A percentile compares a stretch with the other conserved stretches of the same genome.
Conservation (phyloP, 2,113 vertebrate species). For the Isichthys henryi region DNA sequence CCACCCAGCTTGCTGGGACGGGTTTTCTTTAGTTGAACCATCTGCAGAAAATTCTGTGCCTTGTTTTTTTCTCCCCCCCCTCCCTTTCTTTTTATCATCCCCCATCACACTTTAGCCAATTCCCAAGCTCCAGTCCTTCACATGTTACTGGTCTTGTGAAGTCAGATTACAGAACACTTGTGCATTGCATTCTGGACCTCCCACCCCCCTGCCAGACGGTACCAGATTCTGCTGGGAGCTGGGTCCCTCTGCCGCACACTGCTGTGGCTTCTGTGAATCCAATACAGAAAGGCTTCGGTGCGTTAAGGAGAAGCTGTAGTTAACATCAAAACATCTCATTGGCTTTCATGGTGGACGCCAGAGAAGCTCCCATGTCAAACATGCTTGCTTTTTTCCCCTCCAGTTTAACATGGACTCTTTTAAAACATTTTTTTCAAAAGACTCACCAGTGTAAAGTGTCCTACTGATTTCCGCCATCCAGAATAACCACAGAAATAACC, state of each 20-base stretch:
- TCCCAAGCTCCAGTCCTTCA: conserved; percentile 9
- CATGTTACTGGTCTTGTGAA: conserved; percentile 45
- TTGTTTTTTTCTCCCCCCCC: conserved; percentile 81
- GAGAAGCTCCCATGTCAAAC: background rate
- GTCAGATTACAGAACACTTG: conserved; percentile 42
- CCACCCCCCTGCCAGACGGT: background rate
- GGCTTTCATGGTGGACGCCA: background rate
- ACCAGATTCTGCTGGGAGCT: conserved; percentile 30
- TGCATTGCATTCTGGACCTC: conserved; percentile 38
- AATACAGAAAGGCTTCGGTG: background rate
- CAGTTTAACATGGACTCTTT: conserved; percentile 14
- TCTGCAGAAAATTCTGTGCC: conserved; percentile 97
- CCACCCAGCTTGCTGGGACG: conserved; percentile 65
- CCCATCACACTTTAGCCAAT: conserved; percentile 27
- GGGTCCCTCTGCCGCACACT: background rate
- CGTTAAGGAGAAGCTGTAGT: background rate
- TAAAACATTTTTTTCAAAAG: conserved; percentile 18
- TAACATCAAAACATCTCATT: background rate
- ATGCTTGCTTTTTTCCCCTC: background rate
- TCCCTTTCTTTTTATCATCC: conserved; percentile 47
- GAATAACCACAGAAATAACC: background rate
- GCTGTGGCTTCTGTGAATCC: background rate
- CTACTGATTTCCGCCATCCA: background rate
- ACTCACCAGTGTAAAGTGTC: conserved; percentile 3
- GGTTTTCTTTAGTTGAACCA: conserved; percentile 85